phyloP scores from a whole-genome alignment of 1,140 invertebrate species.

The Drosophila leontia region DNA sequence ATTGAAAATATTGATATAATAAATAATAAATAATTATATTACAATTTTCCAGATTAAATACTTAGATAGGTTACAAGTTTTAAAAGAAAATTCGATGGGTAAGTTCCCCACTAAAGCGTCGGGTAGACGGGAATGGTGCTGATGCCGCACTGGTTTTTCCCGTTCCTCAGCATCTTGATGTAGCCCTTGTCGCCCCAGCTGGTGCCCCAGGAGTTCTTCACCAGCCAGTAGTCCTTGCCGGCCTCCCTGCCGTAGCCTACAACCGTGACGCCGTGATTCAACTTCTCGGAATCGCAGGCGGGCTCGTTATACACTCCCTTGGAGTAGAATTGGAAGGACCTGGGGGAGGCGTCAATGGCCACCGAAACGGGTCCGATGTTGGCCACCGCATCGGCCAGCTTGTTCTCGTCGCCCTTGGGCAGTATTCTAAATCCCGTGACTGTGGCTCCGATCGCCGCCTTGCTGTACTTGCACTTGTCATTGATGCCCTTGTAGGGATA shows the following conservation, averaged over 20 bases:
- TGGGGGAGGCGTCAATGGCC: not conserved
- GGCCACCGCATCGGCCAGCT: slow-evolving; percentile 18
- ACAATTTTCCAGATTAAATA: not conserved
- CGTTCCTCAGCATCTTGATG: slow-evolving; percentile 13
- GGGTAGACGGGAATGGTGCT: not conserved
- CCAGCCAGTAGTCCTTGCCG: slow-evolving; percentile 16
- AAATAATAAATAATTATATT: not conserved
- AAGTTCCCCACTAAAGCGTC: not conserved
- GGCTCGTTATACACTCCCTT: slow-evolving; percentile 4
- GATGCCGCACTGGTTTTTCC: slow-evolving; percentile 9
- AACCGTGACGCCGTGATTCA: slow-evolving; percentile 6
- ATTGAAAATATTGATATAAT: not conserved
- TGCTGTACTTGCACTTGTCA: not conserved
- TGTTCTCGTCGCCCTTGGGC: slow-evolving; percentile 6
- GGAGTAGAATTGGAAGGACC: not conserved
- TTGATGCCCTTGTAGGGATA: slow-evolving; percentile 7
- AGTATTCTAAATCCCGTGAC: not conserved
- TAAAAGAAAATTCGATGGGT: not conserved
- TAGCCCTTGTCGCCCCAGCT: slow-evolving; percentile 5
- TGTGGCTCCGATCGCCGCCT: not conserved
- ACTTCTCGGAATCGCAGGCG: not conserved
- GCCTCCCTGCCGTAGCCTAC: slow-evolving; percentile 10
- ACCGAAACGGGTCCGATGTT: not conserved
- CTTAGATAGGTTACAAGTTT: not conserved
- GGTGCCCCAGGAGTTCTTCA: slow-evolving; percentile 16